Evolutionary conservation across 2,888 invertebrate genomes (phyloP), one percentile per base, ranked within the genome.

Genomic region (Romanomermis culicivorax): DNA sequence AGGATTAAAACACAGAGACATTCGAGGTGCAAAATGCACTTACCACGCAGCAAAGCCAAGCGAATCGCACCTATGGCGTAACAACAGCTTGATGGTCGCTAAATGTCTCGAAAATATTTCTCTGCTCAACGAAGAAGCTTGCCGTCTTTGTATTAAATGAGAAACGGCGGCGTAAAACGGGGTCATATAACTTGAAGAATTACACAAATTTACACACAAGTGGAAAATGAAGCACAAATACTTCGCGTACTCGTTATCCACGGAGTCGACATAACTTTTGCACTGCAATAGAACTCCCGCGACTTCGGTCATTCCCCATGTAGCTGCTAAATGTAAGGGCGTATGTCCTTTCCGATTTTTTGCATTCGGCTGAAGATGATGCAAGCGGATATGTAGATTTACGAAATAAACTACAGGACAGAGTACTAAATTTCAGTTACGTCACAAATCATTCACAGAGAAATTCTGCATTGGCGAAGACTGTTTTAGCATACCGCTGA

Each of bases 51-150:
- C 47, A 23, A 45, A 45, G 11, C 47, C 47, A 11, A 45, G 23
- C 68, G 70, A 69, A 62, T 71, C 71, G 60, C 70, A 69, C 53
- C 69, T 67, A 29, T 68, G 65, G 52, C 63, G 60, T 57, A 65
- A 67, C 58, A 71, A 60, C 14, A 53, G 29, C 52, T 54, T 23
- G 24, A 60, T 59, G 27, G 60, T 56, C 17, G 60, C 58, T 14
- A 59, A 23, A 45, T 57, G 53, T 24, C 56, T 55, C 29, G 42
- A 54, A 51, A 60, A 60, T 20, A 52, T 49, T 42, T 56, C 53
- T 24, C 53, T 52, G 20, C 53, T 11, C 36, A 55, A 29, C 11
- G 23, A 11, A 4, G 55, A 23, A 23, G 55, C 42, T 30, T 36
- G 55, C 42, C 53, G 51, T 49, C 42, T 51, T 14, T 52, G 29